Base-by-base conservation (phyloP, 2,888 invertebrate genomes). In the Cheilosia vernalis region DNA sequence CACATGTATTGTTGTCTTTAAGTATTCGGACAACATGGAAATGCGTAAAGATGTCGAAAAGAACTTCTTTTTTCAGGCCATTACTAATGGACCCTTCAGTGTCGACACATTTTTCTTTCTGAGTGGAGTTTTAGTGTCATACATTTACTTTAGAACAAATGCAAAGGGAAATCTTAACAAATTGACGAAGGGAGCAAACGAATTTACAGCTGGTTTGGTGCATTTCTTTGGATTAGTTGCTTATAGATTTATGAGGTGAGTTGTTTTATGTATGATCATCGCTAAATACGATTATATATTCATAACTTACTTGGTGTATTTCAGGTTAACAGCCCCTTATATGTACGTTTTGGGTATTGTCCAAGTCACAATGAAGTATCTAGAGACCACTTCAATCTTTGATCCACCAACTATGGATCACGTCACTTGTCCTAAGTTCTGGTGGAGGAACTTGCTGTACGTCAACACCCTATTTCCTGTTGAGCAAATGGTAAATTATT, bases 391-490 rank as follows among this genome's bases (percentile, higher is more conserved):
- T 91, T 96, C 97, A 0, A 95, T 97, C 47, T 97, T 97, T 91
- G 97, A 97, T 90, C 96, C 96, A 3, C 96, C 96, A 0, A 95
- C 96, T 0, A 93, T 94, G 90, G 97, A 97, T 93, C 95, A 97
- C 90, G 93, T 95, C 73, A 97, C 96, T 88, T 97, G 97, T 89
- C 96, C 96, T 19, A 94, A 95, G 88, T 97, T 95, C 91, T 97
- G 97, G 97, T 97, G 97, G 97, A 94, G 97, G 87, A 97, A 97
- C 92, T 93, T 97, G 51, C 93, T 97, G 1, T 97, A 97, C 89
- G 96, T 97, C 90, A 97, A 97, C 92, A 97, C 97, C 0, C 92
- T 97, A 19, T 97, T 96, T 90, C 96, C 97, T 0, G 96, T 96
- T 10, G 95, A 96, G 30, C 95, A 97, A 92, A 97, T 97, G 97